phyloP scores from a whole-genome alignment of 2,888 invertebrate genomes.

The Hyalella azteca region DNA sequence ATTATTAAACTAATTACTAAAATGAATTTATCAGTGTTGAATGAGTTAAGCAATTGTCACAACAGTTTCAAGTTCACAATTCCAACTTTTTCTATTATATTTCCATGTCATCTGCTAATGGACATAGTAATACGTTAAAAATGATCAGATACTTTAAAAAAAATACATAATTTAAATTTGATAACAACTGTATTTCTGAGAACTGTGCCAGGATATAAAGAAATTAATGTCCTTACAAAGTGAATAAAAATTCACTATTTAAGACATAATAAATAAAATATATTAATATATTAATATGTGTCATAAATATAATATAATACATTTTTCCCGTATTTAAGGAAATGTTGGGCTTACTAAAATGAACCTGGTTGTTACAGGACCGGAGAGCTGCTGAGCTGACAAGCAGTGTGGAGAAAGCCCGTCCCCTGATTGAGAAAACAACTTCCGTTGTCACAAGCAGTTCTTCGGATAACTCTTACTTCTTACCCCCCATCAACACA shows the following conservation, averaged over 20 bases:
- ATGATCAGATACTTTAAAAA: not conserved
- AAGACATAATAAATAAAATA: not conserved
- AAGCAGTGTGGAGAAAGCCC: not conserved
- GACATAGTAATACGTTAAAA: too few relatives aligned
- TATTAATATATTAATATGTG: not conserved
- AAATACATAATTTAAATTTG: not conserved
- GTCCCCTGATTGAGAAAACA: not conserved
- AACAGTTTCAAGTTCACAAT: not conserved
- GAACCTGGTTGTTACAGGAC: not conserved
- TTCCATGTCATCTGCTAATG: too few relatives aligned
- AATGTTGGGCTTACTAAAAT: not conserved
- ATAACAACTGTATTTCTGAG: not conserved
- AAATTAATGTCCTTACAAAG: not conserved
- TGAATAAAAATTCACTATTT: not conserved
- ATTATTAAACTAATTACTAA: not conserved
- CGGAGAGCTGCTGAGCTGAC: not conserved
- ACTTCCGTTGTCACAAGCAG: not conserved
- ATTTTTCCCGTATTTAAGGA: not conserved
- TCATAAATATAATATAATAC: not conserved
- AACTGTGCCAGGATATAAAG: not conserved
- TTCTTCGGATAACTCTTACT: not conserved
- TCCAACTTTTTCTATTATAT: not conserved
- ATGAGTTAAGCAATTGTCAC: not conserved
- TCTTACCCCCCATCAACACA: conserved; percentile 2
- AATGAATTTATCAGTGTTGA: not conserved